phyloP scores from a whole-genome alignment of 2,113 vertebrate genomes.

The Gavia stellata region DNA sequence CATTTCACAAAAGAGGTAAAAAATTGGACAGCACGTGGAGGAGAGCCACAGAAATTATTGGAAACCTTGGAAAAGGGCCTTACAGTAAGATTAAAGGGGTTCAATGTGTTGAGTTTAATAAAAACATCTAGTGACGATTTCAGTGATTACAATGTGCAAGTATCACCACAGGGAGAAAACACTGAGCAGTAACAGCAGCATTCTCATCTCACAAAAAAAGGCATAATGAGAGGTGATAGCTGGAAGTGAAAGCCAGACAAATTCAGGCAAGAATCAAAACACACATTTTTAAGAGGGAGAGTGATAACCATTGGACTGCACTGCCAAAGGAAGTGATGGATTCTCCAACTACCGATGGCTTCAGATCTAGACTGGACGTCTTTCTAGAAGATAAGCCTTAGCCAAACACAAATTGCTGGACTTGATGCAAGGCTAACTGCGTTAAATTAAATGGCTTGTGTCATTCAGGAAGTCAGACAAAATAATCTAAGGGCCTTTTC shows the following conservation, averaged over 20 bases:
- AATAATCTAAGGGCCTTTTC: constrained; percentile 9
- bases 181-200: neutral
- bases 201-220: neutral
- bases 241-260: constrained; percentile 42
- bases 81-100: neutral
- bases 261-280: constrained; percentile 21
- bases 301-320: neutral
- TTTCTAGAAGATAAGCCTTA: constrained; percentile 18
- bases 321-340: constrained; percentile 24
- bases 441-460: constrained; percentile 20
- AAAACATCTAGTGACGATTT: neutral
- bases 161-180: constrained; percentile 15
- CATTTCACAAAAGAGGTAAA: neutral
- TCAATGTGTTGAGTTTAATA: constrained; percentile 20
- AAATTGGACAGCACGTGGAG: neutral
- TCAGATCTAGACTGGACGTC: neutral
- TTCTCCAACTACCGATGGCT: constrained; percentile 29
- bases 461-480: constrained; percentile 27
- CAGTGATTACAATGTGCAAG: constrained; percentile 1
- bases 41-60: neutral
- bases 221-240: constrained; percentile 2
- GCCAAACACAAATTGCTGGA: constrained; percentile 32
- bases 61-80: constrained; percentile 9
- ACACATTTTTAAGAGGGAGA: neutral
- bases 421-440: neutral